A percentile compares a stretch with the other conserved stretches of the same genome.
These are phyloP conservation scores for Dasysyrphus albostriatus DNA, from an alignment of 2,888 invertebrate genomes.

Conservation along the genomic window DNA sequence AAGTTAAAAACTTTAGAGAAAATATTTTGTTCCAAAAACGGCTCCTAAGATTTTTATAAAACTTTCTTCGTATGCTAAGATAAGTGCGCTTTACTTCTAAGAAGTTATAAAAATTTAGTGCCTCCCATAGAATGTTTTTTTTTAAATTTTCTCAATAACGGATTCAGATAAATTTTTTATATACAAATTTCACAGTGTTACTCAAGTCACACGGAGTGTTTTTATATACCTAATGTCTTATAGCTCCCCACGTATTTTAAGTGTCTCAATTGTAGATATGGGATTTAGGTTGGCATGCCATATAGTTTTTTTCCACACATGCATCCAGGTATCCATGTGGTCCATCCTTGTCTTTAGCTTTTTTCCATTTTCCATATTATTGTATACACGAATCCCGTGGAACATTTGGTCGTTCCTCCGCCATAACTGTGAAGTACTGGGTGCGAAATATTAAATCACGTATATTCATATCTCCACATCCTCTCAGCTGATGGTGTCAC, in stretches of 20 bases:
- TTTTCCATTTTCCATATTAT: conserved; percentile 9
- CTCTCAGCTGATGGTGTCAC: conserved; percentile 36
- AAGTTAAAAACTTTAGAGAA: too few species aligned
- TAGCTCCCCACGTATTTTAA: conserved; percentile 8
- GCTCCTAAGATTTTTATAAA: too few species aligned
- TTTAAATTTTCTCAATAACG: too few species aligned
- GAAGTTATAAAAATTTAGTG: too few species aligned
- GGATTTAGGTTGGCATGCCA: conserved; percentile 17
- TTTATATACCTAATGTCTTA: background rate
- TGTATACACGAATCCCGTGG: background rate
- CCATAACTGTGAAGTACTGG: background rate
- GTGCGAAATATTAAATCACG: conserved; percentile 64
- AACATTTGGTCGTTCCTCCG: conserved; percentile 40
- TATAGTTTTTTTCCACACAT: conserved; percentile 30
- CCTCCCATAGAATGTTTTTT: too few species aligned
- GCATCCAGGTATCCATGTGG: conserved; percentile 27
- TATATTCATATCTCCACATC: conserved; percentile 65
- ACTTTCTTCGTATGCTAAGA: too few species aligned
- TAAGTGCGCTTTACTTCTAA: too few species aligned
- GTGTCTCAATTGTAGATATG: conserved; percentile 2
- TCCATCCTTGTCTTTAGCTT: background rate
- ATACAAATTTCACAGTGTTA: too few species aligned
- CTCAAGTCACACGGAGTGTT: background rate
- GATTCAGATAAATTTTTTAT: too few species aligned
- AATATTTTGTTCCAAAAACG: too few species aligned